Percentiles rank a stretch among this genome's conserved stretches.
These are phyloP conservation scores for Sesia apiformis DNA, from an alignment of 2,888 invertebrate genomes.

Conservation along the genomic window DNA sequence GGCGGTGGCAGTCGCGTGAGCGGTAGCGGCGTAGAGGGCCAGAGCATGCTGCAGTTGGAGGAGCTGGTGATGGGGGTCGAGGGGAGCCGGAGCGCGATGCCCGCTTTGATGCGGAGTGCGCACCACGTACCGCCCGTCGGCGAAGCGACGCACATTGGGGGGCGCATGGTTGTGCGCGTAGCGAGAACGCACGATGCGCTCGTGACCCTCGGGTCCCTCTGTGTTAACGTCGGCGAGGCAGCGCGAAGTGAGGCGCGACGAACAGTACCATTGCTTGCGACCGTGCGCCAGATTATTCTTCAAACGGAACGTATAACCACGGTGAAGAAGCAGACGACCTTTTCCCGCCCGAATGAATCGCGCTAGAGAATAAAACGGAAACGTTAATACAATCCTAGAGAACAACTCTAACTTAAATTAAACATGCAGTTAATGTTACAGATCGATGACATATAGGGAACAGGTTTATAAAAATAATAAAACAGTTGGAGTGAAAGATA, in stretches of 20 bases:
- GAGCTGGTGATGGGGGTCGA: constrained; percentile 65
- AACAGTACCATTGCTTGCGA: constrained; percentile 69
- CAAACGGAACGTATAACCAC: constrained; percentile 66
- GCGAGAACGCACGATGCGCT: constrained; percentile 65
- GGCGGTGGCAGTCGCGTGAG: constrained; percentile 58
- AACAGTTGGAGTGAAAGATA: too few relatives aligned
- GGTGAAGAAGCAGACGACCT: constrained; percentile 58
- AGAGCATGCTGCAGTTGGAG: constrained; percentile 65
- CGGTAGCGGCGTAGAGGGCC: constrained; percentile 62
- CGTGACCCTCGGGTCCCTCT: constrained; percentile 66
- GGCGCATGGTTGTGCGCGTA: constrained; percentile 68
- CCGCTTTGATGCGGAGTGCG: constrained; percentile 69
- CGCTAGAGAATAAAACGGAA: constrained; percentile 34
- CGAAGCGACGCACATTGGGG: constrained; percentile 65
- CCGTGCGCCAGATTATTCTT: constrained; percentile 70
- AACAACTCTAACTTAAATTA: background rate
- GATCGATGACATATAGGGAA: too few relatives aligned
- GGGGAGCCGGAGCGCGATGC: constrained; percentile 61
- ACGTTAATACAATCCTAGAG: background rate
- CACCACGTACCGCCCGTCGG: constrained; percentile 65
- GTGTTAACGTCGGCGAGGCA: constrained; percentile 68
- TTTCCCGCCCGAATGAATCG: constrained; percentile 68
- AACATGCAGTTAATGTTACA: background rate
- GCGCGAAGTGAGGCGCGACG: constrained; percentile 62
- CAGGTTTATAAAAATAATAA: too few relatives aligned